Conservation (phyloP, 2,888 invertebrate genomes). For the Merodon equestris region DNA sequence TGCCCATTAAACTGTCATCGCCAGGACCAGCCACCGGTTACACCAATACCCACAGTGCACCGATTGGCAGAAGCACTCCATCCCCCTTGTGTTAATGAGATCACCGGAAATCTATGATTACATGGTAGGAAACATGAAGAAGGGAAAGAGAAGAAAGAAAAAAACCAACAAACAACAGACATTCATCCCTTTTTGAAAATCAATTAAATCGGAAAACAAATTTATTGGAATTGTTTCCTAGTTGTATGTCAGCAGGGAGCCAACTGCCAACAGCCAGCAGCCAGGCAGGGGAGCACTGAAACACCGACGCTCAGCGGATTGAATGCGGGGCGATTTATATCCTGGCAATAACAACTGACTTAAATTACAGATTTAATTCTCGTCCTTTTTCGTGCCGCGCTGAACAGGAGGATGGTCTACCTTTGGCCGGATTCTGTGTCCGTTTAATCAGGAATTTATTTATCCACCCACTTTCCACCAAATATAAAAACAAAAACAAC, state of each 20-base stretch:
- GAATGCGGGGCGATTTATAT: constrained; percentile 39
- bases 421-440: constrained; percentile 1
- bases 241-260: constrained; percentile 3
- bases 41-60: too few relatives aligned
- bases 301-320: too few relatives aligned
- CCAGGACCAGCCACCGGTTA: too few relatives aligned
- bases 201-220: constrained; percentile 64
- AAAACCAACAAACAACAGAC: too few relatives aligned
- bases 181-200: constrained; percentile 29
- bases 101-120: too few relatives aligned
- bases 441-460: constrained; percentile 7
- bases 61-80: too few relatives aligned
- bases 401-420: constrained; percentile 14
- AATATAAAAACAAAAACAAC: constrained; percentile 2
- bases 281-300: not conserved
- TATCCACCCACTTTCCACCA: constrained; percentile 15
- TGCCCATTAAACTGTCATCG: too few relatives aligned
- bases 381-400: constrained; percentile 7
- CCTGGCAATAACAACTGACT: constrained; percentile 44
- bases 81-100: too few relatives aligned
- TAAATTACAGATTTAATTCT: constrained; percentile 59
- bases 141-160: too few relatives aligned
- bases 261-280: not conserved
- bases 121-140: too few relatives aligned
- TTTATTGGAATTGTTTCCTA: constrained; percentile 62